Evolutionary conservation across 1,140 invertebrate genomes (phyloP).

Genomic region (Cyrtorhinus lividipennis): DNA sequence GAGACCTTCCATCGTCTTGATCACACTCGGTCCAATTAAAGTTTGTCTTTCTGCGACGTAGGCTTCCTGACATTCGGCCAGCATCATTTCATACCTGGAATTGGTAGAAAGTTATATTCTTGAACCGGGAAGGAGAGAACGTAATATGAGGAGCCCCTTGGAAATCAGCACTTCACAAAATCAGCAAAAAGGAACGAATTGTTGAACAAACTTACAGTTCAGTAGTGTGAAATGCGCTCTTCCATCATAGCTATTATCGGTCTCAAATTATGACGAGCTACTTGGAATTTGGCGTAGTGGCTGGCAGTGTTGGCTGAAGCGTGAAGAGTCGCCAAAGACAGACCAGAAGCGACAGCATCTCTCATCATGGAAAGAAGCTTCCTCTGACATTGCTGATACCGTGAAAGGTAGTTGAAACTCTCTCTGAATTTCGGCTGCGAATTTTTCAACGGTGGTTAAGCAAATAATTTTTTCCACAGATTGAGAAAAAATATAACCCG

Average conservation of each 20-base stretch:
- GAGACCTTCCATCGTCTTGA: constrained; percentile 56
- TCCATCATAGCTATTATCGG: constrained; percentile 21
- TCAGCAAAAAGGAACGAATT: no score
- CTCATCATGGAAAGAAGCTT: constrained; percentile 64
- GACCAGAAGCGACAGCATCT: constrained; percentile 53
- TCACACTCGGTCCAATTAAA: constrained; percentile 59
- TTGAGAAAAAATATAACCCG: no score
- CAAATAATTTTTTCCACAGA: no score
- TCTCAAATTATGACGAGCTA: constrained; percentile 18
- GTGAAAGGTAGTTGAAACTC: constrained; percentile 48
- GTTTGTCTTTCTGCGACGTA: constrained; percentile 64
- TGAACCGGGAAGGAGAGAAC: no score
- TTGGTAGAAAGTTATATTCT: no score
- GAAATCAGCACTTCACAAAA: constrained; percentile 14
- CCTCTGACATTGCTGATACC: constrained; percentile 64
- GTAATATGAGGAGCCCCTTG: not conserved
- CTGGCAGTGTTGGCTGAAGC: constrained; percentile 20
- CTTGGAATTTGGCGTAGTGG: constrained; percentile 25
- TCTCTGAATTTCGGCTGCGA: constrained; percentile 54
- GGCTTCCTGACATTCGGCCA: constrained; percentile 70
- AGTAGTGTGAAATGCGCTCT: constrained; percentile 17
- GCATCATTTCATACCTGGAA: constrained; percentile 54
- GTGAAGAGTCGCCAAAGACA: constrained; percentile 62
- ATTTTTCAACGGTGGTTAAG: no score
- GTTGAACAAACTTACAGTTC: constrained; percentile 21